Evolutionary conservation across 1,140 invertebrate species (phyloP).

Genomic region (Drosophila busckii): DNA sequence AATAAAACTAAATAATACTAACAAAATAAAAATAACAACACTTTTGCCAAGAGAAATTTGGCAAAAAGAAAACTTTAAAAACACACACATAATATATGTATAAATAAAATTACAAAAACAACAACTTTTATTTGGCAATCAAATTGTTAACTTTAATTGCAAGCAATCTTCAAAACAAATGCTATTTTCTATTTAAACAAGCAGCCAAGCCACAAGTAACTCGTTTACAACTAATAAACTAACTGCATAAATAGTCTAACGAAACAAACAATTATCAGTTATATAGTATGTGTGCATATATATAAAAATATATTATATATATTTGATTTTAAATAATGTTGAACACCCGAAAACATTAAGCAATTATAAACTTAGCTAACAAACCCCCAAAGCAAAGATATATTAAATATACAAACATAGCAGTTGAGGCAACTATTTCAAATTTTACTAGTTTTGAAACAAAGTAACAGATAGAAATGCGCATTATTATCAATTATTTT

Average conservation of each 20-base stretch:
- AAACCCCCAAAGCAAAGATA: background rate
- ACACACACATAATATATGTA: constrained; percentile 68
- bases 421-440: constrained; percentile 28
- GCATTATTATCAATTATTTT: constrained; percentile 66
- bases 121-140: too few relatives aligned
- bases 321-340: constrained; percentile 62
- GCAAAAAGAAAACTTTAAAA: constrained; percentile 15
- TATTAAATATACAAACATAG: constrained; percentile 5
- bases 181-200: too few relatives aligned
- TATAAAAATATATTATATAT: constrained; percentile 31
- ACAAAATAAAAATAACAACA: constrained; percentile 4
- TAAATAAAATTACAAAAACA: constrained; percentile 61
- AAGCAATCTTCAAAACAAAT: too few relatives aligned
- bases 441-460: constrained; percentile 60
- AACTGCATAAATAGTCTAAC: too few relatives aligned
- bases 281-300: constrained; percentile 23
- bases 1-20: constrained; percentile 6
- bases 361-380: too few relatives aligned
- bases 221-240: too few relatives aligned
- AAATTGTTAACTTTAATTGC: too few relatives aligned
- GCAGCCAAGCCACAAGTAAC: too few relatives aligned
- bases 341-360: constrained; percentile 20
- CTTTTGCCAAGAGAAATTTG: background rate
- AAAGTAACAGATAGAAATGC: constrained; percentile 41
- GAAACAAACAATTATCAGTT: constrained; percentile 21